Conservation (phyloP, 2,113 vertebrate species). For the Cairina moschata region DNA sequence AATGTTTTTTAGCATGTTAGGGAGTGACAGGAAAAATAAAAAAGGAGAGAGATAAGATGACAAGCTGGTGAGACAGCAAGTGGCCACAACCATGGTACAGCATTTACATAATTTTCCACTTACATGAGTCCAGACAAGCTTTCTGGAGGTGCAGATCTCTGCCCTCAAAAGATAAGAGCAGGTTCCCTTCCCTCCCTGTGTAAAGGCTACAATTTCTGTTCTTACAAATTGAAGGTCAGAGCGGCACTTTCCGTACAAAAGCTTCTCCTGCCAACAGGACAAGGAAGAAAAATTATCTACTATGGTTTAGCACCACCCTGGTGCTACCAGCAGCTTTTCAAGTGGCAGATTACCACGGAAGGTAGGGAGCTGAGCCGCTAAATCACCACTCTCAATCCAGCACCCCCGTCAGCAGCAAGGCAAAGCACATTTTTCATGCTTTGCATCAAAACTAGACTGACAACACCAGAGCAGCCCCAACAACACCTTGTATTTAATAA, state of each 20-base stretch:
- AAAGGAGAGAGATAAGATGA: not conserved
- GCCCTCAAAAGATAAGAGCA: not conserved
- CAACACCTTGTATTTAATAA: not conserved
- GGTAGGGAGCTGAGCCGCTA: not conserved
- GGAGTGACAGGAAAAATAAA: not conserved
- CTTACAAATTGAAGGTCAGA: slow-evolving; percentile 9
- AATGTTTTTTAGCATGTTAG: not conserved
- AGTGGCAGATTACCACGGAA: not conserved
- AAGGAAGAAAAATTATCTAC: not conserved
- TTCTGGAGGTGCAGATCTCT: not conserved
- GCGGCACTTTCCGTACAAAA: not conserved
- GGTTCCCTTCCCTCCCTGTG: not conserved
- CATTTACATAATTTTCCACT: not conserved
- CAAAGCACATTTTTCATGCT: slow-evolving; percentile 2
- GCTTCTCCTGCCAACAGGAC: not conserved
- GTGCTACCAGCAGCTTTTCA: slow-evolving; percentile 7
- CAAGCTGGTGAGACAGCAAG: not conserved
- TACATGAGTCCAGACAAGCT: not conserved
- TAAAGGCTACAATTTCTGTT: not conserved
- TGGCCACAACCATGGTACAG: not conserved
- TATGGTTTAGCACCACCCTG: not conserved
- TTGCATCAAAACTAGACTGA: slow-evolving; percentile 12
- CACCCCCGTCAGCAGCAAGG: not conserved
- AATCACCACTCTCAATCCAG: not conserved
- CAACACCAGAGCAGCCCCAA: not conserved